Evolutionary conservation across 2,113 vertebrate genomes (phyloP), one percentile per base, ranked within the genome.

Genomic region (Garra rufa): DNA sequence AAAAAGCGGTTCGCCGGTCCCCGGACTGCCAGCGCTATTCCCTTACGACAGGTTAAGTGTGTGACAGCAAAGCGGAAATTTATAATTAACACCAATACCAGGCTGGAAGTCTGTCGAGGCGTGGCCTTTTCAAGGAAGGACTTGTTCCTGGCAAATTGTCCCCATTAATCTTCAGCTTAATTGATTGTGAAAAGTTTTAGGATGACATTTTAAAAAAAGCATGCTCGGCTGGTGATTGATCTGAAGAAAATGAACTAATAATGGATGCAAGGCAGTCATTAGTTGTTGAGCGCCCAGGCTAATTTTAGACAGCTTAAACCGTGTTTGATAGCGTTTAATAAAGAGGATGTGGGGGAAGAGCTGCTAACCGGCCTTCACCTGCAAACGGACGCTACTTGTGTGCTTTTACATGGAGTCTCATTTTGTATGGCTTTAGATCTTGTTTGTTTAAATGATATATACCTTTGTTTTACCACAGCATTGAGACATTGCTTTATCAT

Each of bases 101-200:
- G 88, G 80, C 91, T 85, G 81, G 84, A 89, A 90, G 87, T 89
- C 88, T 91, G 90, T 89, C 88, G 85, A 91, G 90, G 88, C 76
- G 87, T 91, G 90, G 90, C 91, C 89, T 91, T 91, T 91, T 89
- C 85, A 89, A 85, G 92, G 86, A 91, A 89, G 89, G 90, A 92
- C 91, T 91, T 92, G 93, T 94, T 92, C 90, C 92, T 86, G 90
- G 90, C 89, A 94, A 95, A 95, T 95, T 94, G 93, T 93, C 91
- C 93, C 92, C 94, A 93, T 95, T 95, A 95, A 95, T 95, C 94
- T 94, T 92, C 85, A 87, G 86, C 91, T 91, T 94, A 95, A 95
- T 95, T 94, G 94, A 95, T 95, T 94, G 93, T 93, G 93, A 94
- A 94, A 93, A 93, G 93, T 95, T 94, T 93, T 90, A 92, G 92